These are phyloP conservation scores for Chinchilla lanigera DNA, from an alignment of 2,113 vertebrate genomes.

Conservation along the genomic window DNA sequence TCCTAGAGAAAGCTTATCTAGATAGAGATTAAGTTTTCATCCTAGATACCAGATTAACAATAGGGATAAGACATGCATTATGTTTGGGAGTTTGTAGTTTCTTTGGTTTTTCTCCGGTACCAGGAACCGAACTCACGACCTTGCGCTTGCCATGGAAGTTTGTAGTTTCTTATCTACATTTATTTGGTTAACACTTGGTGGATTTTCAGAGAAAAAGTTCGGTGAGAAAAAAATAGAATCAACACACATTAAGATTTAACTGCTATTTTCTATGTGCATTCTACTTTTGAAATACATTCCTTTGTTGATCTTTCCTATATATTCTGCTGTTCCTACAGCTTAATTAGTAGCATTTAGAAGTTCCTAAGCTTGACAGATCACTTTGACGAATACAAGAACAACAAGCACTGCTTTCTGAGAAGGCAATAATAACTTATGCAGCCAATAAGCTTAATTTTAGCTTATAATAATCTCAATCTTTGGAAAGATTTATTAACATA, in stretches of 20 bases:
- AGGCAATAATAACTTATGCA: constrained; percentile 25
- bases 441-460: constrained; percentile 42
- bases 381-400: constrained; percentile 23
- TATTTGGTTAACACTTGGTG: neutral
- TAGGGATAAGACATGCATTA: neutral
- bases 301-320: neutral
- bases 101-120: too few relatives aligned
- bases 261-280: neutral
- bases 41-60: neutral
- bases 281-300: neutral
- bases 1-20: neutral
- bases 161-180: neutral
- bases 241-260: neutral
- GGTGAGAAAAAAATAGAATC: neutral
- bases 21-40: neutral
- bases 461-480: constrained; percentile 19
- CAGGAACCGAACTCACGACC: too few relatives aligned
- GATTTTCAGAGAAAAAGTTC: neutral
- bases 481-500: neutral
- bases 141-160: too few relatives aligned
- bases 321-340: neutral
- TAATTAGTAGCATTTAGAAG: constrained; percentile 35
- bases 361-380: neutral
- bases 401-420: constrained; percentile 19
- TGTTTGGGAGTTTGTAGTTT: neutral